These are phyloP conservation scores for Batillaria attramentaria DNA, from an alignment of 1,140 invertebrate species.

Conservation along the genomic window DNA sequence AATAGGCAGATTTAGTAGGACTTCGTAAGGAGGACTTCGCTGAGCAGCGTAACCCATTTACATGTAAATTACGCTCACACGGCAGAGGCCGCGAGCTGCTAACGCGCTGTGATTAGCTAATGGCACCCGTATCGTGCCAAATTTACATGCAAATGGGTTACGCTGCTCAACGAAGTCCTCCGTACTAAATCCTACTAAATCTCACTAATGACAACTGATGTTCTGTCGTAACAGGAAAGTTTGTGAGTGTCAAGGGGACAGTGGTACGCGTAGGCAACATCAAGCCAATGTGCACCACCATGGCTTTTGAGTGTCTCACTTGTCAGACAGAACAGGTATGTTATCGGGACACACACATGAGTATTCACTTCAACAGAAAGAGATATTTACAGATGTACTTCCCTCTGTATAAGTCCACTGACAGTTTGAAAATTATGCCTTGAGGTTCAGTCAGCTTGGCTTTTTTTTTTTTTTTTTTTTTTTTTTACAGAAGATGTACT, in stretches of 20 bases:
- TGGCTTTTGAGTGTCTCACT: conserved; percentile 84
- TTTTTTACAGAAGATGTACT: too few species aligned
- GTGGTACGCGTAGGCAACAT: conserved; percentile 87
- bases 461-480: neutral
- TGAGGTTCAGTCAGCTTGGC: neutral
- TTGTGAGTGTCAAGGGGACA: conserved; percentile 87
- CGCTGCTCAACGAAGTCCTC: too few species aligned
- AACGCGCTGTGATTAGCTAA: too few species aligned
- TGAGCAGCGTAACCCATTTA: too few species aligned
- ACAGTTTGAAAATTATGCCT: neutral
- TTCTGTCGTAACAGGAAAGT: conserved; percentile 80
- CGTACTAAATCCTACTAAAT: too few species aligned
- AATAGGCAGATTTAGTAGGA: neutral
- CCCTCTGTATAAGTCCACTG: neutral
- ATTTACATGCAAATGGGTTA: too few species aligned
- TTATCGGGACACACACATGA: neutral
- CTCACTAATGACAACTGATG: too few species aligned
- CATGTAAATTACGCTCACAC: too few species aligned
- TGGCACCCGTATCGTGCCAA: too few species aligned
- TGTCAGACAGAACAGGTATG: conserved; percentile 79
- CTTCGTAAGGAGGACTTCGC: too few species aligned
- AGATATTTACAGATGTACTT: neutral
- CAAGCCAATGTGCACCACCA: conserved; percentile 81
- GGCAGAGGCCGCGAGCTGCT: too few species aligned
- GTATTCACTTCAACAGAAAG: neutral